These are phyloP conservation scores for Drosophila engyochracea DNA, from an alignment of 2,888 invertebrate genomes.

Conservation along the genomic window DNA sequence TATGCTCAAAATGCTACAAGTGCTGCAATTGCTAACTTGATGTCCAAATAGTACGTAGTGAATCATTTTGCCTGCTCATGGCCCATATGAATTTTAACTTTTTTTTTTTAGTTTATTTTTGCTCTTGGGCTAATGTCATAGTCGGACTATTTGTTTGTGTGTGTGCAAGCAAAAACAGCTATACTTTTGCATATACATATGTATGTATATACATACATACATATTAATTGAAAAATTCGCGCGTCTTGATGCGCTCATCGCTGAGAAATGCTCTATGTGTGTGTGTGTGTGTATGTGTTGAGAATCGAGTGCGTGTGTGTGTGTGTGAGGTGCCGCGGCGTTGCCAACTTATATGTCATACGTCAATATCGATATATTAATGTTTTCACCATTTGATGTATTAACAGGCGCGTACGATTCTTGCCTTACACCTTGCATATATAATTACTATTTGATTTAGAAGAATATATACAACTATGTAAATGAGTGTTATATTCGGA, in stretches of 20 bases:
- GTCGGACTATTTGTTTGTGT: slow-evolving; percentile 21
- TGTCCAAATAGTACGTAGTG: slow-evolving; percentile 57
- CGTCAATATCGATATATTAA: slow-evolving; percentile 74
- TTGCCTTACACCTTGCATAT: slow-evolving; percentile 10
- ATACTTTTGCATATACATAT: slow-evolving; percentile 31
- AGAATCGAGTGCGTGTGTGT: slow-evolving; percentile 13
- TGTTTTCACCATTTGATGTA: slow-evolving; percentile 44
- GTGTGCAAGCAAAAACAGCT: slow-evolving; percentile 25
- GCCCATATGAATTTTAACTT: slow-evolving; percentile 57
- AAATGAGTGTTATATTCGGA: background rate
- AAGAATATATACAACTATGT: slow-evolving; percentile 2
- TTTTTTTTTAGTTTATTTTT: background rate
- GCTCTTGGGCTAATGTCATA: slow-evolving; percentile 55
- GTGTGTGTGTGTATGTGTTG: slow-evolving; percentile 28
- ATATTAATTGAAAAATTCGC: slow-evolving; percentile 80
- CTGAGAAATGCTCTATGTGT: slow-evolving; percentile 65
- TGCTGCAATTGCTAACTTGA: slow-evolving; percentile 59
- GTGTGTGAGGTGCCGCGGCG: slow-evolving; percentile 48
- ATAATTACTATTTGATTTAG: slow-evolving; percentile 17
- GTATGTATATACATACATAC: slow-evolving; percentile 40
- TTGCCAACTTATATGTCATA: slow-evolving; percentile 79
- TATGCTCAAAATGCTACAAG: slow-evolving; percentile 57
- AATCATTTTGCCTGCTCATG: slow-evolving; percentile 76
- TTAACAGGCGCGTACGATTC: slow-evolving; percentile 25
- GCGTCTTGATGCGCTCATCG: slow-evolving; percentile 83